Evolutionary conservation across 2,113 vertebrate species (phyloP), one percentile per base, ranked within the genome.

Genomic region (Phrynocephalus versicolor): DNA sequence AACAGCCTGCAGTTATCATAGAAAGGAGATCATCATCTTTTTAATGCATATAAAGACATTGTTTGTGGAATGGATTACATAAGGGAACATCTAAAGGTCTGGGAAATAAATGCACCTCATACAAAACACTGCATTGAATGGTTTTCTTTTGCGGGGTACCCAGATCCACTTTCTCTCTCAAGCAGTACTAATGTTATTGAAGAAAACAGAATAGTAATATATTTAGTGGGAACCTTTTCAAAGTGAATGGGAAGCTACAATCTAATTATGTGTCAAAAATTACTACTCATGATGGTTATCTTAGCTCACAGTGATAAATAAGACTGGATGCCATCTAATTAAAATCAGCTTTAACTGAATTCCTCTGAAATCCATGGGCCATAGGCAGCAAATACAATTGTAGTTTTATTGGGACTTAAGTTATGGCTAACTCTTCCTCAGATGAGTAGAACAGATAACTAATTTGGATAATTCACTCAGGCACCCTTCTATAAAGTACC

Each of bases 1-100:
- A 5, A 41, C 13, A 55, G 3, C 62, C 0, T 74, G 71, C 83
- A 16, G 58, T 35, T 60, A 16, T 3, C 21, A 67, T 45, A 1
- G 23, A 0, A 6, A 83, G 18, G 27, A 12, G 0, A 64, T 18
- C 23, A 7, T 33, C 80, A 77, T 64, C 35, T 57, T 64, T 41
- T 30, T 77, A 88, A 82, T 82, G 0, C 55, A 45, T 83, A 85
- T 87, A 35, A 85, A 84, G 16, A 83, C 55, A 23, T 23, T 9
- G 35, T 23, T 67, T 65, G 25, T 37, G 60, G 21, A 55, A 76
- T 79, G 60, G 0, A 80, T 41, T 0, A 0, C 62, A 72, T 35
- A 1, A 1, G 86, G 78, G 58, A 8, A 79, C 64, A 18, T 62
- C 27, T 81, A 7, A 74, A 45, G 33, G 2, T 35, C 37, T 69